These are phyloP conservation scores for Indicator indicator DNA, from an alignment of 2,113 vertebrate species.

Conservation along the genomic window DNA sequence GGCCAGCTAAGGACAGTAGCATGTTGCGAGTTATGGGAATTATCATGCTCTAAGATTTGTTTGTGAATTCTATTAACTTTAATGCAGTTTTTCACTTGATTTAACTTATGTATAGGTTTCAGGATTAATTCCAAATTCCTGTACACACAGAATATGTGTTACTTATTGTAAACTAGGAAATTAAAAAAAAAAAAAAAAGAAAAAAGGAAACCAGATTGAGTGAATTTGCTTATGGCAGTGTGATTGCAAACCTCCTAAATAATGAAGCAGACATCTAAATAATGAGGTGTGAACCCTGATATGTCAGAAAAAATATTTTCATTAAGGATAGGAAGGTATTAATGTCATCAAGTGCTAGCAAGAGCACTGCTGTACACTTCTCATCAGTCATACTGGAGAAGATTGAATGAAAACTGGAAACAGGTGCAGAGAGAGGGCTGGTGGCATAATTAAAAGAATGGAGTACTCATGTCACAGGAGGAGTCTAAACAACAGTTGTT, in stretches of 20 bases:
- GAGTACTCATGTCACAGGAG: background rate
- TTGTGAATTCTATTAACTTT: background rate
- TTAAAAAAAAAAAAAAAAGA: no score
- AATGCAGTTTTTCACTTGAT: background rate
- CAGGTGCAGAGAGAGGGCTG: background rate
- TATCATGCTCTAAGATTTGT: background rate
- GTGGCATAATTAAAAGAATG: background rate
- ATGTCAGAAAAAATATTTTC: background rate
- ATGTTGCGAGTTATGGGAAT: background rate
- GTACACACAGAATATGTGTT: background rate
- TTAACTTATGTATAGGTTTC: background rate
- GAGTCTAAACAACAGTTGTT: background rate
- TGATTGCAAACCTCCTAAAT: background rate
- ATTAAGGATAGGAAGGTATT: background rate
- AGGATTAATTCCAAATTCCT: background rate
- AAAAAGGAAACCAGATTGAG: background rate
- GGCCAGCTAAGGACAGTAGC: background rate
- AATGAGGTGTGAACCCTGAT: background rate
- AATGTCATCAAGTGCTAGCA: background rate
- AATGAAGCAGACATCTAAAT: background rate
- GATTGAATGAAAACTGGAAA: background rate
- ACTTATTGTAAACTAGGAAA: background rate
- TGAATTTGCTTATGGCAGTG: background rate
- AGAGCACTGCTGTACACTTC: background rate
- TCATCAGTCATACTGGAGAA: background rate